Evolutionary conservation across 1,140 invertebrate genomes (phyloP).

Genomic region (Andrena cerasifolii): DNA sequence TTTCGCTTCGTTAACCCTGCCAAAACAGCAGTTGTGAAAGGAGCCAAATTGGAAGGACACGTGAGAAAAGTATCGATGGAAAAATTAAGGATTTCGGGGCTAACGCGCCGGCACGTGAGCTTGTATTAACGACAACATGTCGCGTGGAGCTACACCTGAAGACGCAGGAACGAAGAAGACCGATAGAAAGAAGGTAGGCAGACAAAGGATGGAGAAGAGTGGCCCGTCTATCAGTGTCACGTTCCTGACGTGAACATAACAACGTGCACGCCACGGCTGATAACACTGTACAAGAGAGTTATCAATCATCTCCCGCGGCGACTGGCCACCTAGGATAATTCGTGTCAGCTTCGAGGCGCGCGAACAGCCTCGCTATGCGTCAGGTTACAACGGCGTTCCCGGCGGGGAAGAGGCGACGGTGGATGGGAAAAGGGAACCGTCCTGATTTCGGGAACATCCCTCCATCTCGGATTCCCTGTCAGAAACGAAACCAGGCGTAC

Average conservation of each 20-base stretch:
- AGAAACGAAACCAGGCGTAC: constrained; percentile 31
- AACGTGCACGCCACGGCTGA: constrained; percentile 67
- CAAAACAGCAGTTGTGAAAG: background rate
- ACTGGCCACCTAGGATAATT: constrained; percentile 65
- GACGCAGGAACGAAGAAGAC: constrained; percentile 26
- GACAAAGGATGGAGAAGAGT: constrained; percentile 36
- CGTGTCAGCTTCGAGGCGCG: constrained; percentile 46
- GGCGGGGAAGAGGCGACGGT: background rate
- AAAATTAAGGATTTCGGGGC: constrained; percentile 3
- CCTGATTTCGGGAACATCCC: constrained; percentile 32
- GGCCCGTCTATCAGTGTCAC: constrained; percentile 62
- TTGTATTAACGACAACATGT: constrained; percentile 71
- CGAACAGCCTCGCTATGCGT: constrained; percentile 24
- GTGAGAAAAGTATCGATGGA: constrained; percentile 3
- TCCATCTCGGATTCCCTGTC: constrained; percentile 43
- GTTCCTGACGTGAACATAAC: constrained; percentile 70
- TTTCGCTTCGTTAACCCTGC: background rate
- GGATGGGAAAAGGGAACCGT: background rate
- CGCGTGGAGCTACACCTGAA: constrained; percentile 24
- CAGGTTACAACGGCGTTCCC: constrained; percentile 31
- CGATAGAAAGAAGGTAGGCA: constrained; percentile 13
- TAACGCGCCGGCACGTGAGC: constrained; percentile 67
- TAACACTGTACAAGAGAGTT: constrained; percentile 71
- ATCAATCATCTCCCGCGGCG: constrained; percentile 69
- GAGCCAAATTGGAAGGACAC: background rate